Evolutionary conservation across 1,140 invertebrate species (phyloP).

Genomic region (Mesaphorura yosii): DNA sequence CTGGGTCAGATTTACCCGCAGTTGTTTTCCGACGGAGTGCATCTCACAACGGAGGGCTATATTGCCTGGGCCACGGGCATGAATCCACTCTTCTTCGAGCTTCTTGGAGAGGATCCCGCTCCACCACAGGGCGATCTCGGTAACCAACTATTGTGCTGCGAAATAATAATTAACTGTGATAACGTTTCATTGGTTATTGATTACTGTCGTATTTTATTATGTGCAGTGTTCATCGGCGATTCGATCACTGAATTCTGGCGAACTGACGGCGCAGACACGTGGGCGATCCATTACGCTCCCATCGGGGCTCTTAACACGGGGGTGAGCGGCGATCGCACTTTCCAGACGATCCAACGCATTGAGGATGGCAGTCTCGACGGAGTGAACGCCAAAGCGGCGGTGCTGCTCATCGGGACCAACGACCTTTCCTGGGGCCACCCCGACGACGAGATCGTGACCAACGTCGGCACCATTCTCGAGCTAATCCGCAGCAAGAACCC

Average conservation of each 20-base stretch:
- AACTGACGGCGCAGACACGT: neutral
- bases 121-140: no score
- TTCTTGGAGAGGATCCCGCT: no score
- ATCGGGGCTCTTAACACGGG: constrained; percentile 3
- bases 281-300: constrained; percentile 7
- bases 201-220: no score
- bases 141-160: no score
- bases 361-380: constrained; percentile 8
- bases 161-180: no score
- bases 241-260: constrained; percentile 10
- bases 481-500: constrained; percentile 9
- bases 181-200: no score
- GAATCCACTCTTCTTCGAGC: neutral
- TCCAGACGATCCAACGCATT: constrained; percentile 7
- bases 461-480: constrained; percentile 1
- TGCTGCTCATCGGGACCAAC: constrained; percentile 17
- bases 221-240: constrained; percentile 11
- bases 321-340: constrained; percentile 4
- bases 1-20: neutral
- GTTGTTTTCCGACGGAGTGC: neutral
- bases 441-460: neutral
- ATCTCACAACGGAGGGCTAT: neutral
- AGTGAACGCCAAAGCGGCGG: neutral
- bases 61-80: neutral
- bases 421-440: neutral